Percentiles rank a stretch among this genome's conserved stretches.
phyloP scores from a whole-genome alignment of 2,797 vertebrate genomes.

The Lerista edwardsae region DNA sequence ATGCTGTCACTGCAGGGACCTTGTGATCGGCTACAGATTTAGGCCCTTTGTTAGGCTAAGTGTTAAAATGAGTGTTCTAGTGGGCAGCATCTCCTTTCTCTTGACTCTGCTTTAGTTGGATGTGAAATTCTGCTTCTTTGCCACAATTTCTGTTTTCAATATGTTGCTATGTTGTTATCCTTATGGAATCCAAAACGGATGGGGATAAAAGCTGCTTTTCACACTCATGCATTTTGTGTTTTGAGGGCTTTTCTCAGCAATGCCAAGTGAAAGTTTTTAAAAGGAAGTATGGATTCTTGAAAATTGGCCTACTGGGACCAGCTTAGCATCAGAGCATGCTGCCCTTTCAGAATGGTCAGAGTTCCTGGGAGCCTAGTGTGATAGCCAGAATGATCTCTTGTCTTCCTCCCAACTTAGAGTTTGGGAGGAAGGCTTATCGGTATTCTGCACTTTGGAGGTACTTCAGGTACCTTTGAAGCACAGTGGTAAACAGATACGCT shows the following conservation, averaged over 20 bases:
- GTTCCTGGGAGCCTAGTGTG: background rate
- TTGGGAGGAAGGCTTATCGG: background rate
- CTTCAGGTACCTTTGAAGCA: background rate
- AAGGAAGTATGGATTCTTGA: background rate
- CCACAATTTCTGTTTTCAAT: background rate
- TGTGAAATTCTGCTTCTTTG: conserved; percentile 24
- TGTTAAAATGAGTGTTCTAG: background rate
- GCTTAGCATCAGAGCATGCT: background rate
- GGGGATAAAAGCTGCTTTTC: conserved; percentile 32
- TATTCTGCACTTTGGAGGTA: background rate
- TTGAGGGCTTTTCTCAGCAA: background rate
- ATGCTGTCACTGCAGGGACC: conserved; percentile 57
- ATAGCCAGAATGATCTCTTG: background rate
- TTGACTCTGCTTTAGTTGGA: background rate
- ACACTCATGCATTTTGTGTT: rapidly evolving
- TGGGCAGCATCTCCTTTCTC: background rate
- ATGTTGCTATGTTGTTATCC: conserved; percentile 18
- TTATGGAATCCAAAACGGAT: conserved; percentile 29
- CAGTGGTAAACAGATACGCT: background rate
- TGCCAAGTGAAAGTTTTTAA: background rate
- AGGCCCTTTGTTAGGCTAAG: conserved; percentile 10
- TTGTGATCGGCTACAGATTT: conserved; percentile 42
- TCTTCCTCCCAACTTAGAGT: background rate
- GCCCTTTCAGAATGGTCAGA: background rate
- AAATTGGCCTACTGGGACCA: background rate